Evolutionary conservation across 2,888 invertebrate genomes (phyloP).

Genomic region (Perithous albicinctus): DNA sequence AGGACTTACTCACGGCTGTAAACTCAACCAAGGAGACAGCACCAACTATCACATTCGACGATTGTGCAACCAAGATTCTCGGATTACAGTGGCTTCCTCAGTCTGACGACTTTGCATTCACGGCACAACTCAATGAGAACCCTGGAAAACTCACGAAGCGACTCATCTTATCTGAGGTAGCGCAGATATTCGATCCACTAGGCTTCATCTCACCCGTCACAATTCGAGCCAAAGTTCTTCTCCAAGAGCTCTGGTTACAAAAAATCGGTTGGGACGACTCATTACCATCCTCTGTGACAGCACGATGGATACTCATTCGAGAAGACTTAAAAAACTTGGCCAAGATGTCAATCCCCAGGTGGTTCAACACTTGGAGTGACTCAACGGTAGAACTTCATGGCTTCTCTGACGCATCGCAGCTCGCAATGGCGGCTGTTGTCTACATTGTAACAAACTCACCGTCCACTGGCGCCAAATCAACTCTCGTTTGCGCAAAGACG

Average conservation of each 20-base stretch:
- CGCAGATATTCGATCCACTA: constrained; percentile 65
- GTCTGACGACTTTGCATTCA: constrained; percentile 32
- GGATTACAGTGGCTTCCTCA: constrained; percentile 59
- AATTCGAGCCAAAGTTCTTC: constrained; percentile 62
- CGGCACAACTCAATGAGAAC: not conserved
- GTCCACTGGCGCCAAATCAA: constrained; percentile 28
- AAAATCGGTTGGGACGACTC: constrained; percentile 63
- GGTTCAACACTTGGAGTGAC: constrained; percentile 5
- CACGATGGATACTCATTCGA: constrained; percentile 42
- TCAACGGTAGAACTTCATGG: constrained; percentile 58
- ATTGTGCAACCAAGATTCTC: constrained; percentile 42
- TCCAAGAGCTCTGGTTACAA: constrained; percentile 61
- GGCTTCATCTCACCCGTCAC: constrained; percentile 59
- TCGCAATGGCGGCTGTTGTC: constrained; percentile 59
- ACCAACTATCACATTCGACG: constrained; percentile 29
- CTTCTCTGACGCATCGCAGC: constrained; percentile 60
- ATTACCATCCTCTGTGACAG: not conserved
- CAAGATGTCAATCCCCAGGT: constrained; percentile 55
- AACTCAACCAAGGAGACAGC: not conserved
- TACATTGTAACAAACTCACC: constrained; percentile 23
- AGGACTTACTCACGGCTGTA: not conserved
- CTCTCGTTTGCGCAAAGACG: constrained; percentile 44
- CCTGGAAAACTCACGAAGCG: constrained; percentile 45
- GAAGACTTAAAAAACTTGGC: constrained; percentile 32
- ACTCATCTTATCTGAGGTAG: no score